phyloP scores from a whole-genome alignment of 2,797 vertebrate genomes.

The Heterohyrax brucei region DNA sequence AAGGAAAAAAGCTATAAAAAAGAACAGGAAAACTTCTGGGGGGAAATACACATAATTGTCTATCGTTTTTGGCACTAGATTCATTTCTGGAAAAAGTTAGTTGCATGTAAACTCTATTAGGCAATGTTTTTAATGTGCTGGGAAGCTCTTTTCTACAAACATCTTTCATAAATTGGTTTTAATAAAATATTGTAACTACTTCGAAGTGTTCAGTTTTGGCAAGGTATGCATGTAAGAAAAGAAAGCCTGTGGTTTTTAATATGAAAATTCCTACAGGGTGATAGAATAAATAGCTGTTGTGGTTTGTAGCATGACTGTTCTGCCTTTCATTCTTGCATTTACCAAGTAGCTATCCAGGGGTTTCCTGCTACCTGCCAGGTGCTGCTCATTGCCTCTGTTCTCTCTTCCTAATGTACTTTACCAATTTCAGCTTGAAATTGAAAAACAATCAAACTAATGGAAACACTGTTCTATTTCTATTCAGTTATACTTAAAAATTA shows the following conservation, averaged over 20 bases:
- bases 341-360: neutral
- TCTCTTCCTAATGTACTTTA: neutral
- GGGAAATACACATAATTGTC: neutral
- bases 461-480: neutral
- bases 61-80: neutral
- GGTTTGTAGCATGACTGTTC: neutral
- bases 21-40: slow-evolving; percentile 18
- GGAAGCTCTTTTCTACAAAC: neutral
- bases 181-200: neutral
- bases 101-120: neutral
- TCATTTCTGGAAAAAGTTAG: neutral
- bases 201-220: neutral
- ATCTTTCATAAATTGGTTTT: neutral
- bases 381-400: neutral
- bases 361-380: neutral
- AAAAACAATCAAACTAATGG: neutral
- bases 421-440: neutral
- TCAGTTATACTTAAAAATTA: neutral
- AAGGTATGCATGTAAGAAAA: neutral
- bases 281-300: neutral
- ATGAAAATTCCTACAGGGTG: neutral
- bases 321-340: neutral
- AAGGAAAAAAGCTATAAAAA: neutral
- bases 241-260: neutral
- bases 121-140: neutral